Base-by-base conservation (phyloP, 1,140 invertebrate genomes). In the Penaeus chinensis region DNA sequence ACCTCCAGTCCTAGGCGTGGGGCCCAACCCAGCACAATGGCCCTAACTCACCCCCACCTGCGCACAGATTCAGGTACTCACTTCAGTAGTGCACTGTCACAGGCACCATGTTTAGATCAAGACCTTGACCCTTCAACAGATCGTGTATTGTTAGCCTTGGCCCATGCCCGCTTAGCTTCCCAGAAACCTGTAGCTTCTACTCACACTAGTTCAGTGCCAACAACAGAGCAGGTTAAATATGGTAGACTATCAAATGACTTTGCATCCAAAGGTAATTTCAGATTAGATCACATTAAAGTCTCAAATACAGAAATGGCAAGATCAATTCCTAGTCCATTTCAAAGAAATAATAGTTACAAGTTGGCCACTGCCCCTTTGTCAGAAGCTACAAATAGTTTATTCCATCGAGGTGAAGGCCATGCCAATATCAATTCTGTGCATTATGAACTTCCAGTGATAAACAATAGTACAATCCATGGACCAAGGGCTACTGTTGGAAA, bases 41-140 rank as follows among this genome's bases (percentile, higher is more conserved):
- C 83, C 84, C 76, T 85, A 76, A 89, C 81, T 77, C 89, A 89
- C 84, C 89, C 71, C 61, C 71, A 86, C 81, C 89, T 87, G 74
- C 89, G 84, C 89, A 89, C 89, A 62, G 84, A 89, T 69, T 74
- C 89, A 89, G 89, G 89, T 89, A 89, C 84, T 82, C 76, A 84
- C n/a, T 80, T 84, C 79, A 62, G 61, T 80, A 84, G 78, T 84
- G 87, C 74, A 84, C 82, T 74, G 63, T 74, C 84, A 86, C 84
- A 60, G 20, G 61, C 76, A 84, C 82, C 76, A 42, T 77, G 47
- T 42, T 47, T 82, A 87, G 86, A 54, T 63, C 71, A 74, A 82
- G 86, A 87, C 61, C 71, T 82, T 62, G 79, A 87, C 63, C 79
- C 86, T 63, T 71, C 86, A 60, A 87, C 86, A 79, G 87, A 88